A percentile compares a stretch with the other conserved stretches of the same genome.
Conservation (phyloP, 1,140 invertebrate genomes). For the Cardiocondyla obscurior region DNA sequence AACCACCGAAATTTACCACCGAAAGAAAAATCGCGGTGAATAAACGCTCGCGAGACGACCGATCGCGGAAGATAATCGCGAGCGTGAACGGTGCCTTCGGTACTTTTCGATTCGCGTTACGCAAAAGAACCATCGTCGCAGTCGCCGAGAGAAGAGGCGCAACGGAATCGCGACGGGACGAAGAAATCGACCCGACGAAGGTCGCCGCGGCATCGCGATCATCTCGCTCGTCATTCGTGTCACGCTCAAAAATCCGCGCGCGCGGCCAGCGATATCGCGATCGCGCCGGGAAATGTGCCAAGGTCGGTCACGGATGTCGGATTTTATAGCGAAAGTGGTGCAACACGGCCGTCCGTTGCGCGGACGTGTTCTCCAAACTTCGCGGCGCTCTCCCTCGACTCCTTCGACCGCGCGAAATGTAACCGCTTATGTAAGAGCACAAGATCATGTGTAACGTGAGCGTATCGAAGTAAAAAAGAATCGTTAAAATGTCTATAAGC, state of each 20-base stretch:
- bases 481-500: background rate
- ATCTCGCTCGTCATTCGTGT: slow-evolving; percentile 22
- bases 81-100: background rate
- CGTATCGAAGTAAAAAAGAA: slow-evolving; percentile 5
- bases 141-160: background rate
- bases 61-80: slow-evolving; percentile 23
- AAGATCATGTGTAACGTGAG: background rate
- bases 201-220: background rate
- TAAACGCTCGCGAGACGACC: background rate
- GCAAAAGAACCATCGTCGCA: background rate
- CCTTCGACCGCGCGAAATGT: background rate
- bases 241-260: slow-evolving; percentile 27
- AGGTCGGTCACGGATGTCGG: slow-evolving; percentile 36
- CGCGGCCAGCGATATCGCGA: background rate
- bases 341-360: slow-evolving; percentile 17
- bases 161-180: background rate
- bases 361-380: slow-evolving; percentile 13
- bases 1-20: background rate
- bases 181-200: slow-evolving; percentile 29
- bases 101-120: slow-evolving; percentile 16
- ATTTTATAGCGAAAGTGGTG: slow-evolving; percentile 37
- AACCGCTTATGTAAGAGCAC: slow-evolving; percentile 4
- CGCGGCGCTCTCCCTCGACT: background rate
- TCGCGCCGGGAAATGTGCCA: slow-evolving; percentile 39
- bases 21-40: background rate